Evolutionary conservation across 2,113 vertebrate genomes (phyloP).

Genomic region (Ophthalmolycus amberensis): DNA sequence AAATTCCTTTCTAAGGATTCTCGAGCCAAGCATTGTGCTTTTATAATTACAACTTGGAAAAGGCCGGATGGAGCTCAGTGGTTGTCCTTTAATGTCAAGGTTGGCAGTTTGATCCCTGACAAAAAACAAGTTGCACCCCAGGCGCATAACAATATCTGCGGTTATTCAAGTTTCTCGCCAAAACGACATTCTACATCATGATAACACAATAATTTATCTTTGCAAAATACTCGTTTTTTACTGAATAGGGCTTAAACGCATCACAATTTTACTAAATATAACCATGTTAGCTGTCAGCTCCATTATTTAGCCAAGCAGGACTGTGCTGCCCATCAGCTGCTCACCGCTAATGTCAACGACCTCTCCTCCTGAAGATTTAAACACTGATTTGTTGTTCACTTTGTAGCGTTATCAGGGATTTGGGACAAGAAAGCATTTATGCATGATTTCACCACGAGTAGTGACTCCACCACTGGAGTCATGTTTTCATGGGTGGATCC

Average conservation of each 20-base stretch:
- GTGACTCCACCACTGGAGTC: too few species aligned
- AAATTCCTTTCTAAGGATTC: constrained; percentile 27
- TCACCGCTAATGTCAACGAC: neutral
- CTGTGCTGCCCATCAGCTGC: too few species aligned
- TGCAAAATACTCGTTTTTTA: neutral
- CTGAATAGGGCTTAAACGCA: neutral
- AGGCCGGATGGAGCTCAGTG: neutral
- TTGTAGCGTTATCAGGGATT: too few species aligned
- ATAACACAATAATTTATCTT: neutral
- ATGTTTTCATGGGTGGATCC: too few species aligned
- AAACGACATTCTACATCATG: neutral
- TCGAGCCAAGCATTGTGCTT: constrained; percentile 33
- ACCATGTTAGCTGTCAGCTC: neutral
- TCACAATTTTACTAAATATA: neutral
- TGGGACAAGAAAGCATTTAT: too few species aligned
- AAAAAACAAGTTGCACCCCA: neutral
- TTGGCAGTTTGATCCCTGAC: neutral
- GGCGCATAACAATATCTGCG: neutral
- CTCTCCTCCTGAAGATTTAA: too few species aligned
- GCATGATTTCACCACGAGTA: too few species aligned
- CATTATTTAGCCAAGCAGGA: neutral
- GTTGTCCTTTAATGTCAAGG: neutral
- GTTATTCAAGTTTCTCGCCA: neutral
- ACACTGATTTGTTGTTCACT: too few species aligned
- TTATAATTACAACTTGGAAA: constrained; percentile 22